Evolutionary conservation across 2,113 vertebrate genomes (phyloP).

Genomic region (Archocentrus centrarchus): DNA sequence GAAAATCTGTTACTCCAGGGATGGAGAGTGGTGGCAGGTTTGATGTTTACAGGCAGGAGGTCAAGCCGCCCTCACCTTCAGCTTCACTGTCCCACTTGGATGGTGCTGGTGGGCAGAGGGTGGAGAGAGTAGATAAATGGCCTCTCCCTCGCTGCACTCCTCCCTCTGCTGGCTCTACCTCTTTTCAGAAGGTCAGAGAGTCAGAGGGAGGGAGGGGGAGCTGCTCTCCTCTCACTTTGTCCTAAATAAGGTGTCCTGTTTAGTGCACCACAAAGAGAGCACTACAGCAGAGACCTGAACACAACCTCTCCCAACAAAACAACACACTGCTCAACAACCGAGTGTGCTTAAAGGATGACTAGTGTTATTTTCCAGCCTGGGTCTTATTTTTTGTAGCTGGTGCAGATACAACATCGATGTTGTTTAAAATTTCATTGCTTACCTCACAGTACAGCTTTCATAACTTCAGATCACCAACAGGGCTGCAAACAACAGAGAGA

Average conservation of each 20-base stretch:
- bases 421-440: neutral
- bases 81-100: conserved; percentile 61
- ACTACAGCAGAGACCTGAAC: conserved; percentile 37
- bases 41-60: conserved; percentile 38
- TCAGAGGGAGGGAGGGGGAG: conserved; percentile 39
- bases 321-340: neutral
- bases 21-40: neutral
- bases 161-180: conserved; percentile 61
- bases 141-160: conserved; percentile 53
- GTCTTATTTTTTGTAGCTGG: neutral
- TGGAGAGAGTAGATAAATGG: conserved; percentile 69
- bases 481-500: neutral
- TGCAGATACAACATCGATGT: neutral
- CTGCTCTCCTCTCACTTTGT: conserved; percentile 39
- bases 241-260: conserved; percentile 71
- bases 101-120: conserved; percentile 1
- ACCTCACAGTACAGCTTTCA: conserved; percentile 24
- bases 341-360: conserved; percentile 34
- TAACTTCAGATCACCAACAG: neutral
- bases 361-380: conserved; percentile 28
- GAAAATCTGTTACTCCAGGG: neutral
- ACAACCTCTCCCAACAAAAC: conserved; percentile 5
- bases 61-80: conserved; percentile 72
- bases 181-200: conserved; percentile 73
- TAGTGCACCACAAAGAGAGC: conserved; percentile 34